Conservation (phyloP, 2,113 vertebrate genomes). For the Ceratotherium simum region DNA sequence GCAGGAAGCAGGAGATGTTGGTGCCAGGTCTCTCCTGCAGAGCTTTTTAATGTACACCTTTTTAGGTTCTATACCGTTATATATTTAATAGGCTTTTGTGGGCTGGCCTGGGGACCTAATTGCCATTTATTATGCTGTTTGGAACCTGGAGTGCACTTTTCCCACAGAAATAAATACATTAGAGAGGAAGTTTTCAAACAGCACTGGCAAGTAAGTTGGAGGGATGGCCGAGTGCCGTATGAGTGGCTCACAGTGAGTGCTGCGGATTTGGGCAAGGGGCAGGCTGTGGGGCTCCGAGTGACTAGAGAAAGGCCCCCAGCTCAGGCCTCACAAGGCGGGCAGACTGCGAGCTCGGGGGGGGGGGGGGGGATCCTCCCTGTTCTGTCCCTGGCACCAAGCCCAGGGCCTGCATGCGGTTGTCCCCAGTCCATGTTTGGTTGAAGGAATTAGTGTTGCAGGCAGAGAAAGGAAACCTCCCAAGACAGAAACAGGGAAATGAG, state of each 20-base stretch:
- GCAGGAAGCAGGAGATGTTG: background rate
- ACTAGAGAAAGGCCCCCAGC: background rate
- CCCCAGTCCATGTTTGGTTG: background rate
- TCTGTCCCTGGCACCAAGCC: background rate
- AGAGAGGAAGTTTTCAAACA: conserved; percentile 68
- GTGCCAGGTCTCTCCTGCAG: conserved; percentile 5
- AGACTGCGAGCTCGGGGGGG: background rate
- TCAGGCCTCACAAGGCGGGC: background rate
- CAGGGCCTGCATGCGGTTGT: background rate
- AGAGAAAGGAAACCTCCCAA: background rate
- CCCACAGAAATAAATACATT: conserved; percentile 74
- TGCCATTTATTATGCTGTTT: conserved; percentile 71
- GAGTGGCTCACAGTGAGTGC: background rate
- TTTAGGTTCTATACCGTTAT: conserved; percentile 57
- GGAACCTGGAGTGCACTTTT: conserved; percentile 65
- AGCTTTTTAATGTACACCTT: conserved; percentile 54
- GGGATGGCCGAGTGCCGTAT: background rate
- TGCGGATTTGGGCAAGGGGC: background rate
- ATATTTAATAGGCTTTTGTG: conserved; percentile 77
- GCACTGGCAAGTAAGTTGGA: background rate
- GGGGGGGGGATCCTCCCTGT: background rate
- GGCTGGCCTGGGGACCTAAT: conserved; percentile 59
- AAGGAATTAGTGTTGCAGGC: background rate
- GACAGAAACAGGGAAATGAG: background rate
- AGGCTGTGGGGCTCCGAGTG: background rate